phyloP scores from a whole-genome alignment of 64 coral and sea anemone genomes.

The Anthopleura sola region DNA sequence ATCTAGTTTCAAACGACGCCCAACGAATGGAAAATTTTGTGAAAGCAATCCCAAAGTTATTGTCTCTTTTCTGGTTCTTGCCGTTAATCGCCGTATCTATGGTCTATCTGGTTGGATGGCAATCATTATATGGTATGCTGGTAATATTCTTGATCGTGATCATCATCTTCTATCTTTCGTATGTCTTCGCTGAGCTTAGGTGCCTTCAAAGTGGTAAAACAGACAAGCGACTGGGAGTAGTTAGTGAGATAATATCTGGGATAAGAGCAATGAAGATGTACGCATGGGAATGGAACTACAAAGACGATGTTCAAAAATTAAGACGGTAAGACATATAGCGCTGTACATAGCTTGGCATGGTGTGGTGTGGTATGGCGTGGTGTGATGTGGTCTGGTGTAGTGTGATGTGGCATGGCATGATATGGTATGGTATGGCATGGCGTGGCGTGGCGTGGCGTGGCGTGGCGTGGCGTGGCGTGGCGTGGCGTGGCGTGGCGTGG shows the following conservation, averaged over 20 bases:
- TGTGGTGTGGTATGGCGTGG: background rate
- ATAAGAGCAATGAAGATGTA: constrained; percentile 46
- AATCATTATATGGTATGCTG: constrained; percentile 27
- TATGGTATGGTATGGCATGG: too few relatives aligned
- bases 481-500: too few relatives aligned
- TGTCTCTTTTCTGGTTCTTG: constrained; percentile 13
- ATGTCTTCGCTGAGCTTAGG: background rate
- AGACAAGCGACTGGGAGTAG: constrained; percentile 22
- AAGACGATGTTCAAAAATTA: background rate
- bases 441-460: too few relatives aligned
- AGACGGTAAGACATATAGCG: constrained; percentile 3
- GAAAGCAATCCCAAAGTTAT: background rate
- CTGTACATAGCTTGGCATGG: background rate
- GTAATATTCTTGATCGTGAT: constrained; percentile 14
- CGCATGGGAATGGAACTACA: constrained; percentile 48
- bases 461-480: too few relatives aligned
- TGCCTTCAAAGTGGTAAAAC: background rate
- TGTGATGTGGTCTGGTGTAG: too few relatives aligned
- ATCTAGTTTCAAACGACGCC: constrained; percentile 11
- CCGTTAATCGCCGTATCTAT: too few relatives aligned
- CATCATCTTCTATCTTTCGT: background rate
- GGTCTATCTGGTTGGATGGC: constrained; percentile 26
- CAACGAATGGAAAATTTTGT: background rate
- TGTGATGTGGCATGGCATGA: too few relatives aligned
- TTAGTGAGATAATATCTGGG: constrained; percentile 36